Percentiles rank a stretch among this genome's conserved stretches.
phyloP scores from a whole-genome alignment of 2,888 invertebrate species.

The Xanthorhoe designata region DNA sequence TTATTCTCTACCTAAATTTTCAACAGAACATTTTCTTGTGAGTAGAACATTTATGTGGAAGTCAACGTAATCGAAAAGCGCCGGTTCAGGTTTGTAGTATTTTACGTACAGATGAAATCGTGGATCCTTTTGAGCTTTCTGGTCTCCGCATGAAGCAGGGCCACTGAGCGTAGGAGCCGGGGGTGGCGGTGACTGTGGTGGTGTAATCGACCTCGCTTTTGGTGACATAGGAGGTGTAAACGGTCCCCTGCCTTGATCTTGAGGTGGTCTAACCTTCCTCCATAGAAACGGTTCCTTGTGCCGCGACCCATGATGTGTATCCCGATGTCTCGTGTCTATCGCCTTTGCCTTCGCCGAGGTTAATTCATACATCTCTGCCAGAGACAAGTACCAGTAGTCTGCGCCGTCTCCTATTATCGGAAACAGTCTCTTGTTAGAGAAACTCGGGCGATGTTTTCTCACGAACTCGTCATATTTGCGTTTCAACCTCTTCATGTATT shows the following conservation, averaged over 20 bases:
- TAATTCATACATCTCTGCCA: slow-evolving; percentile 79
- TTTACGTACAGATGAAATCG: slow-evolving; percentile 74
- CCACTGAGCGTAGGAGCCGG: slow-evolving; percentile 51
- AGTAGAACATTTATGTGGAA: slow-evolving; percentile 73
- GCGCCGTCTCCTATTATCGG: slow-evolving; percentile 78
- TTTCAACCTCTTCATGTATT: slow-evolving; percentile 75
- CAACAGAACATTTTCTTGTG: slow-evolving; percentile 65
- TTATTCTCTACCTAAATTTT: slow-evolving; percentile 58
- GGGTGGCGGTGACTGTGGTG: slow-evolving; percentile 41
- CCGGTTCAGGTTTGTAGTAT: slow-evolving; percentile 74
- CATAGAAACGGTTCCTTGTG: slow-evolving; percentile 77
- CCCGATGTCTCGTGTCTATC: slow-evolving; percentile 58
- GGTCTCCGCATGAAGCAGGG: slow-evolving; percentile 46
- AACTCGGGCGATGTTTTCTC: slow-evolving; percentile 72
- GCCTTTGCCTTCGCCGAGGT: slow-evolving; percentile 55
- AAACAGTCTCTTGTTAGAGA: slow-evolving; percentile 75
- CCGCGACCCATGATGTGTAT: slow-evolving; percentile 64
- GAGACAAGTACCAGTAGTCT: slow-evolving; percentile 81
- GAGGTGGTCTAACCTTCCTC: slow-evolving; percentile 61
- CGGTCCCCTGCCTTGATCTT: slow-evolving; percentile 64
- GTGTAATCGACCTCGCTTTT: slow-evolving; percentile 21
- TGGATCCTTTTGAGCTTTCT: slow-evolving; percentile 61
- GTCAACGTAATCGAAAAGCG: slow-evolving; percentile 74
- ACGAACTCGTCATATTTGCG: slow-evolving; percentile 78
- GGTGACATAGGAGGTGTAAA: slow-evolving; percentile 57